These are phyloP conservation scores for Procambarus virginalis DNA, from an alignment of 1,140 invertebrate genomes.

Conservation along the genomic window DNA sequence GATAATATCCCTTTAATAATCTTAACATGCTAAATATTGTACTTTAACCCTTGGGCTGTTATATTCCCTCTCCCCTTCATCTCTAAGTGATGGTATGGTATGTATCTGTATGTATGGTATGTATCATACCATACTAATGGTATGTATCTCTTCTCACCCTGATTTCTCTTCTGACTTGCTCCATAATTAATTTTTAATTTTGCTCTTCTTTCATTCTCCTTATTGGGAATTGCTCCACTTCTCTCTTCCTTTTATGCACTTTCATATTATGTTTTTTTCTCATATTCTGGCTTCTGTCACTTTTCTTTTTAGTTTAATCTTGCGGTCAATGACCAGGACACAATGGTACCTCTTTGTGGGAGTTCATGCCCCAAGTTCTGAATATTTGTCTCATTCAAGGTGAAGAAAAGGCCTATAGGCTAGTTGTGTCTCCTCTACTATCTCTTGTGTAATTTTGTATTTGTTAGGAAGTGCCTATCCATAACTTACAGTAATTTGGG, in stretches of 20 bases:
- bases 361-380: background rate
- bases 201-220: background rate
- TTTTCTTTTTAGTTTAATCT: background rate
- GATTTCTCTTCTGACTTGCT: background rate
- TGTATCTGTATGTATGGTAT: background rate
- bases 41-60: background rate
- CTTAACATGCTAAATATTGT: background rate
- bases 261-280: background rate
- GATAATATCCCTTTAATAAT: background rate
- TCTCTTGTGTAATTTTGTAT: background rate
- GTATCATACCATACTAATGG: background rate
- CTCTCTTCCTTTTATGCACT: background rate
- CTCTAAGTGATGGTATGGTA: background rate
- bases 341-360: background rate
- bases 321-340: background rate
- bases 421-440: background rate
- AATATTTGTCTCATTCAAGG: background rate
- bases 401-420: background rate
- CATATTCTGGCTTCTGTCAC: background rate
- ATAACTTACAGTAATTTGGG: background rate
- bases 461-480: background rate
- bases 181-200: background rate
- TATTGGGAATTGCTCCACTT: background rate
- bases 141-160: constrained; percentile 1
- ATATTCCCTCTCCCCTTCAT: background rate